Conservation (phyloP, 2,113 vertebrate species). For the Chitala chitala region DNA sequence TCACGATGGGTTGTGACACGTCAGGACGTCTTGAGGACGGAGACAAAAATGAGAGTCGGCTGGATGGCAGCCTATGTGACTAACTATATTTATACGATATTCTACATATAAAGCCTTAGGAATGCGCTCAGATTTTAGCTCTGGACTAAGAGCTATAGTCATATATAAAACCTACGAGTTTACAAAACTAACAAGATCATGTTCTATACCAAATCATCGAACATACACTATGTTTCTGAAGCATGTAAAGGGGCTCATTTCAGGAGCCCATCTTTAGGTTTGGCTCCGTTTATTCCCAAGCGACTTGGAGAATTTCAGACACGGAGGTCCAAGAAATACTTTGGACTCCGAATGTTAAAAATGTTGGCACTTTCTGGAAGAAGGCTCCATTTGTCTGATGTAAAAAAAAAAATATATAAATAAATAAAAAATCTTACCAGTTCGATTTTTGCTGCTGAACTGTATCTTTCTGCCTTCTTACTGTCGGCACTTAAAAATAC, state of each 20-base stretch:
- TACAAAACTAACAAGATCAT: neutral
- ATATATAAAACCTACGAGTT: neutral
- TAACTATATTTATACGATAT: neutral
- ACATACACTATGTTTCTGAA: neutral
- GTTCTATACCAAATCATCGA: neutral
- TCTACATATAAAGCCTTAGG: neutral
- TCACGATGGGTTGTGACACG: constrained; percentile 56
- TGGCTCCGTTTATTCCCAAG: constrained; percentile 56
- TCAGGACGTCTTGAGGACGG: constrained; percentile 54
- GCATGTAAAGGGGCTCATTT: constrained; percentile 41
- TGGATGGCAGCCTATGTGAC: neutral
- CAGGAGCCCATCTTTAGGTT: constrained; percentile 40
- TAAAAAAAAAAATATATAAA: too few relatives aligned
- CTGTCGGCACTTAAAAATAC: too few relatives aligned
- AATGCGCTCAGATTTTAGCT: neutral
- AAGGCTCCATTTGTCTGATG: constrained; percentile 6
- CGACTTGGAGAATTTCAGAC: constrained; percentile 63
- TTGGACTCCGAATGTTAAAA: neutral
- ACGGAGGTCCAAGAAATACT: constrained; percentile 40
- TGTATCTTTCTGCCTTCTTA: neutral
- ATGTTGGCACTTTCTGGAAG: neutral
- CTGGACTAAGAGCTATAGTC: neutral
- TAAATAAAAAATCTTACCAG: too few relatives aligned
- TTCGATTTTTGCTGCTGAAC: neutral
- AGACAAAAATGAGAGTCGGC: constrained; percentile 1